Evolutionary conservation across 2,113 vertebrate genomes (phyloP).

Genomic region (Actenoides hombroni): DNA sequence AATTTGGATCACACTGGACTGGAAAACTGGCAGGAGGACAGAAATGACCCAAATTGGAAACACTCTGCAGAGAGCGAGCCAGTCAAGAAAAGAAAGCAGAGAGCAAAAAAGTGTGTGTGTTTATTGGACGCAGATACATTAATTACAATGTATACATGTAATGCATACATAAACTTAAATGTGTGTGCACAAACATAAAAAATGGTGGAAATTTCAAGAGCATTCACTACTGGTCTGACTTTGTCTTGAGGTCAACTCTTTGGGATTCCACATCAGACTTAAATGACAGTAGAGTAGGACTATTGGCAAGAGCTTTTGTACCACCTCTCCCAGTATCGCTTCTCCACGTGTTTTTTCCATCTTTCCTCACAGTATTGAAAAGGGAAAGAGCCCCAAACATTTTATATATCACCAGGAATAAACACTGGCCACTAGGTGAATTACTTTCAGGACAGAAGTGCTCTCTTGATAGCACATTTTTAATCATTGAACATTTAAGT

Average conservation of each 20-base stretch:
- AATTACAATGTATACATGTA: neutral
- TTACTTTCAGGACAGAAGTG: neutral
- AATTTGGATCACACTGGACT: constrained; percentile 66
- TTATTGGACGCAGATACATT: neutral
- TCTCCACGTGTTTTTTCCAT: neutral
- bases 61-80: constrained; percentile 9
- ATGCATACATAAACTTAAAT: neutral
- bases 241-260: neutral
- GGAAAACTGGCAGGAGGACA: constrained; percentile 68
- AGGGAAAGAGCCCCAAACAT: neutral
- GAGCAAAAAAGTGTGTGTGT: neutral
- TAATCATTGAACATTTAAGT: neutral
- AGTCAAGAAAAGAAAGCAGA: constrained; percentile 24
- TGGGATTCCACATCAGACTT: neutral
- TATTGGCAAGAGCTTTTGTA: neutral
- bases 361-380: neutral
- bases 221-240: neutral
- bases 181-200: neutral
- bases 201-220: neutral
- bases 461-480: neutral
- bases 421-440: neutral
- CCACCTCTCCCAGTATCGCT: neutral
- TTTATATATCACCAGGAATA: neutral
- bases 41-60: constrained; percentile 66
- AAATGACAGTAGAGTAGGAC: neutral